phyloP scores from a whole-genome alignment of 2,888 invertebrate genomes.

The Lordiphosa andalusiaca region DNA sequence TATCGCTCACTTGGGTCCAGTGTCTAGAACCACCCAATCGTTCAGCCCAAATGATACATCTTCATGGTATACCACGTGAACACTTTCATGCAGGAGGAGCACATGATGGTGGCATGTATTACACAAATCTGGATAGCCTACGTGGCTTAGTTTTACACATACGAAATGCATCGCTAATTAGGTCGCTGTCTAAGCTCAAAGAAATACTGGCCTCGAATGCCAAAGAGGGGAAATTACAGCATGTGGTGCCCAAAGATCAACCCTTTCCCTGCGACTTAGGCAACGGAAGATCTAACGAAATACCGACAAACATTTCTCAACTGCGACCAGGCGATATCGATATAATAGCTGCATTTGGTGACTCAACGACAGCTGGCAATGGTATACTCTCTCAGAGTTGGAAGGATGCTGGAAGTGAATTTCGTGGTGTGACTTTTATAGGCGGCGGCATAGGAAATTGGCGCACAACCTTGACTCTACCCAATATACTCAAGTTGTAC shows the following conservation, averaged over 20 bases:
- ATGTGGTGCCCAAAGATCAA: conserved; percentile 41
- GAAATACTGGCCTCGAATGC: conserved; percentile 27
- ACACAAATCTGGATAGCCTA: conserved; percentile 48
- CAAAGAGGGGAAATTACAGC: conserved; percentile 68
- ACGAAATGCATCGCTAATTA: conserved; percentile 35
- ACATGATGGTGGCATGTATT: conserved; percentile 43
- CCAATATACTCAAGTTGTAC: conserved; percentile 83
- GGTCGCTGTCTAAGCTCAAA: conserved; percentile 9
- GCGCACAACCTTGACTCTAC: conserved; percentile 81
- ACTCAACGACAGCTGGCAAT: conserved; percentile 82
- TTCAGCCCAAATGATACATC: conserved; percentile 16
- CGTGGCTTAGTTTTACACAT: conserved; percentile 35
- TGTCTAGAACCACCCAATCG: conserved; percentile 12
- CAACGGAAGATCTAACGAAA: conserved; percentile 52
- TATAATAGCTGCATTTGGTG: conserved; percentile 82
- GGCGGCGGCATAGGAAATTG: conserved; percentile 81
- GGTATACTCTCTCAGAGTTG: conserved; percentile 80
- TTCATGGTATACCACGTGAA: conserved; percentile 30
- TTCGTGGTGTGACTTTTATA: conserved; percentile 80
- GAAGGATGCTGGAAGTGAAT: conserved; percentile 78
- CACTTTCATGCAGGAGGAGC: conserved; percentile 20
- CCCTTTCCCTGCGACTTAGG: conserved; percentile 77
- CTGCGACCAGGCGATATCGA: conserved; percentile 83
- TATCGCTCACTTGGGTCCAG: background rate
- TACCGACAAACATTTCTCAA: conserved; percentile 35